phyloP scores from a whole-genome alignment of 1,140 invertebrate genomes.

The Myzus persicae region DNA sequence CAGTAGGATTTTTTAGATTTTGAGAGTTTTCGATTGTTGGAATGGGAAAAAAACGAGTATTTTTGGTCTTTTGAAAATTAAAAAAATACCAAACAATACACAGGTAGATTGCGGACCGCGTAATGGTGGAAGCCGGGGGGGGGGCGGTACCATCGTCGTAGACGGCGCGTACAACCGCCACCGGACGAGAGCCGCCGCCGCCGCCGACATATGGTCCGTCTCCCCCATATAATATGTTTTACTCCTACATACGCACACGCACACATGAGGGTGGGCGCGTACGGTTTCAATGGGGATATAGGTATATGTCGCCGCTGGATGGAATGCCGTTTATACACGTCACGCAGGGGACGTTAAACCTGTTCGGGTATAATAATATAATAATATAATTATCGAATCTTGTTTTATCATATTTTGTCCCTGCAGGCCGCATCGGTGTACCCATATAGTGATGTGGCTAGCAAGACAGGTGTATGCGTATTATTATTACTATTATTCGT shows the following conservation, averaged over 20 bases:
- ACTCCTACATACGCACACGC: neutral
- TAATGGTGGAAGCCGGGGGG: neutral
- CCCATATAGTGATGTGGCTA: neutral
- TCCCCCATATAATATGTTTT: neutral
- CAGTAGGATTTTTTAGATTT: neutral
- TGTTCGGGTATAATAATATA: slow-evolving; percentile 32
- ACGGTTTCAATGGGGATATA: neutral
- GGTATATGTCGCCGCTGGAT: neutral
- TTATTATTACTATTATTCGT: neutral
- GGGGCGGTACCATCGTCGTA: neutral
- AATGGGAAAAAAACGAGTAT: neutral
- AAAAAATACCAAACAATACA: slow-evolving; percentile 20
- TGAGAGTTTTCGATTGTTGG: neutral
- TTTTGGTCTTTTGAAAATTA: slow-evolving; percentile 36
- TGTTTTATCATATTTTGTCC: slow-evolving; percentile 5
- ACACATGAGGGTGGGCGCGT: neutral
- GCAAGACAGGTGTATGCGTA: neutral
- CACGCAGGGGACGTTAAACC: slow-evolving; percentile 37
- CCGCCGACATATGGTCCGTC: slow-evolving; percentile 3
- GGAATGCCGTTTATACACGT: slow-evolving; percentile 41
- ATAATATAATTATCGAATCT: neutral
- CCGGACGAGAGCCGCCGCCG: neutral
- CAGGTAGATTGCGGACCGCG: neutral
- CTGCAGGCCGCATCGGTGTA: neutral
- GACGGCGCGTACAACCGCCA: neutral